Evolutionary conservation across 2,888 invertebrate genomes (phyloP).

Genomic region (Agonopterix alstromeriana): DNA sequence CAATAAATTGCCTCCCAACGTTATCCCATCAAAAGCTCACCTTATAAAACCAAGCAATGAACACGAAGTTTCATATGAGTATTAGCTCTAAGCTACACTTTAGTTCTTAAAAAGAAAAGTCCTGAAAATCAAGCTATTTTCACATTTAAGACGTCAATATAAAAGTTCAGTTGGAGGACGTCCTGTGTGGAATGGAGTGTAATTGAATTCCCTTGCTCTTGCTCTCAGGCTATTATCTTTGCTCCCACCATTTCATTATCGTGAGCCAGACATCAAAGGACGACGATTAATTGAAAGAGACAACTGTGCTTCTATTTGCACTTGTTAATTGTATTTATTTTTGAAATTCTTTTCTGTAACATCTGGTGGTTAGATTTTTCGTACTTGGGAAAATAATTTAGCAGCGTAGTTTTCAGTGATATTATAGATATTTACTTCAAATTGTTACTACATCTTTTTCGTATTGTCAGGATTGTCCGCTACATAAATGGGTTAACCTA

Average conservation of each 20-base stretch:
- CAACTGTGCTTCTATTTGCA: background rate
- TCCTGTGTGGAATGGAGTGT: background rate
- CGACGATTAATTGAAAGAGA: conserved; percentile 3
- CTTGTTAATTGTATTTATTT: background rate
- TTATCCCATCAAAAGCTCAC: background rate
- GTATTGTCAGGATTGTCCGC: background rate
- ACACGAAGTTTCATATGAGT: too few species aligned
- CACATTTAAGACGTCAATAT: background rate
- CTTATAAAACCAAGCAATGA: background rate
- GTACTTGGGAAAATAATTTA: background rate
- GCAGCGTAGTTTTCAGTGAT: background rate
- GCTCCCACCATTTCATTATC: background rate
- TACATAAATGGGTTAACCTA: too few species aligned
- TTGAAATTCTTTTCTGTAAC: background rate
- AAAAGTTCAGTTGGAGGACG: too few species aligned
- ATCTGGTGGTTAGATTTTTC: background rate
- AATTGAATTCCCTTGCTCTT: conserved; percentile 1
- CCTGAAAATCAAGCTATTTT: background rate
- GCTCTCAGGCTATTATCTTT: background rate
- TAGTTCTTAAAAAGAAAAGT: background rate
- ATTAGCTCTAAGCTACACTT: background rate
- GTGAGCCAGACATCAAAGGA: conserved; percentile 2
- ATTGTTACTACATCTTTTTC: background rate
- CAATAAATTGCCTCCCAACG: background rate
- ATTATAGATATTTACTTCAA: background rate